Evolutionary conservation across 1,140 invertebrate species (phyloP), one percentile per base, ranked within the genome.

Genomic region (Brachionus rubens): DNA sequence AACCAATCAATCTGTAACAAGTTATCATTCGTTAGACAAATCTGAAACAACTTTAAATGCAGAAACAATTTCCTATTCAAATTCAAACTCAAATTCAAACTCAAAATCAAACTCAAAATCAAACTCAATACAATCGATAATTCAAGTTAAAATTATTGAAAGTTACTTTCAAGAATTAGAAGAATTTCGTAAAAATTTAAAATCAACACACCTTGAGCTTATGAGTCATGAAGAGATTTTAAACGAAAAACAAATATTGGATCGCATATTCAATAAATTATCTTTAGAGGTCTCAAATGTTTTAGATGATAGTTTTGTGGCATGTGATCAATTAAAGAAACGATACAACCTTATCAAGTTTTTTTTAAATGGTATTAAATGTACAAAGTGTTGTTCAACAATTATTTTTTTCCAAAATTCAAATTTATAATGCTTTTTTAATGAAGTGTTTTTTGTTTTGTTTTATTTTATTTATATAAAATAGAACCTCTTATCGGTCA

Each of bases 1-100:
- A 2, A 16, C 19, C 14, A 59, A 59, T 28, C 54, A 26, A 6
- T 59, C 54, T 5, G 19, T 59, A 7, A 36, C 54, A 6, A 59
- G 54, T 28, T 59, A 59, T 41, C 54, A 59, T 36, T 59, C 54
- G 33, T 26, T 33, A 33, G 36, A 59, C 54, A 59, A 59, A 16
- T 59, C 54, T 36, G 28, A 59, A 36, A 7, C 1, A n/a, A 59
- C 30, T 12, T n/a, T 36, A 9, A 36, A 33, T 36, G 28, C 54
- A 16, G 54, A 36, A 16, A 36, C 33, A 5, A 36, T n/a, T n/a
- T n/a, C n/a, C n/a, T n/a, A n/a, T n/a, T n/a, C n/a, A n/a, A n/a
- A n/a, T n/a, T n/a, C n/a, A n/a, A n/a, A n/a, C n/a, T n/a, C n/a
- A n/a, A n/a, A n/a, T n/a, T n/a, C n/a, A n/a, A n/a, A n/a, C n/a